Percentiles rank a stretch among this genome's conserved stretches.
These are phyloP conservation scores for Pangasianodon hypophthalmus DNA, from an alignment of 2,113 vertebrate species.

Conservation along the genomic window DNA sequence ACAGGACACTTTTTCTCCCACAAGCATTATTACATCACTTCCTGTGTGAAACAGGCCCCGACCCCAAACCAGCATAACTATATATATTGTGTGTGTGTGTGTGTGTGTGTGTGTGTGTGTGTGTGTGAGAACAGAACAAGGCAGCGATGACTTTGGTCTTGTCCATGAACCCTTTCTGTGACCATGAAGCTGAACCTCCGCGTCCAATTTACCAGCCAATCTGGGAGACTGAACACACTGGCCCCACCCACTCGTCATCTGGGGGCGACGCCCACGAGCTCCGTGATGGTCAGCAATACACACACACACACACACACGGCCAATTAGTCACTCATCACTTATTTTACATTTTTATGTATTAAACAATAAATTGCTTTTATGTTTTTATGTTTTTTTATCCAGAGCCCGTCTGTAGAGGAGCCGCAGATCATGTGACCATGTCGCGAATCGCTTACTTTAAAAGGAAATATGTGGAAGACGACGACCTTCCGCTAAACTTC, in stretches of 20 bases:
- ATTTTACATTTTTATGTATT: background rate
- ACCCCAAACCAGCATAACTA: background rate
- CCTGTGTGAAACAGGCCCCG: background rate
- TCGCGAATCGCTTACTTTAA: constrained; percentile 94
- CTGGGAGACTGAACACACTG: constrained; percentile 81
- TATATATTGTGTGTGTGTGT: constrained; percentile 3
- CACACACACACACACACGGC: background rate
- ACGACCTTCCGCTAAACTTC: constrained; percentile 85
- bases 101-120: constrained; percentile 22
- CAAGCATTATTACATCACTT: background rate
- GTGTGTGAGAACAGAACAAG: constrained; percentile 51
- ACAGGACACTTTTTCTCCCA: background rate
- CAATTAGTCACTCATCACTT: background rate
- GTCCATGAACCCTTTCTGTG: constrained; percentile 90
- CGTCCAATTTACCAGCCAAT: constrained; percentile 78
- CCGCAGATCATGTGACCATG: constrained; percentile 84
- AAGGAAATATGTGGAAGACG: constrained; percentile 94
- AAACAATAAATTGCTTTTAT: background rate
- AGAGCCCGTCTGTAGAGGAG: constrained; percentile 85
- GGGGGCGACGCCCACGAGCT: constrained; percentile 68
- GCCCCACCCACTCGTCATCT: constrained; percentile 60
- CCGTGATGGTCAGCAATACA: constrained; percentile 66
- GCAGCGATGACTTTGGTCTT: constrained; percentile 92
- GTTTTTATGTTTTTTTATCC: constrained; percentile 50
- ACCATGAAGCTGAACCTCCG: constrained; percentile 82